A percentile compares a stretch with the other conserved stretches of the same genome.
These are phyloP conservation scores for Tuta absoluta DNA, from an alignment of 2,888 invertebrate species.

Conservation along the genomic window DNA sequence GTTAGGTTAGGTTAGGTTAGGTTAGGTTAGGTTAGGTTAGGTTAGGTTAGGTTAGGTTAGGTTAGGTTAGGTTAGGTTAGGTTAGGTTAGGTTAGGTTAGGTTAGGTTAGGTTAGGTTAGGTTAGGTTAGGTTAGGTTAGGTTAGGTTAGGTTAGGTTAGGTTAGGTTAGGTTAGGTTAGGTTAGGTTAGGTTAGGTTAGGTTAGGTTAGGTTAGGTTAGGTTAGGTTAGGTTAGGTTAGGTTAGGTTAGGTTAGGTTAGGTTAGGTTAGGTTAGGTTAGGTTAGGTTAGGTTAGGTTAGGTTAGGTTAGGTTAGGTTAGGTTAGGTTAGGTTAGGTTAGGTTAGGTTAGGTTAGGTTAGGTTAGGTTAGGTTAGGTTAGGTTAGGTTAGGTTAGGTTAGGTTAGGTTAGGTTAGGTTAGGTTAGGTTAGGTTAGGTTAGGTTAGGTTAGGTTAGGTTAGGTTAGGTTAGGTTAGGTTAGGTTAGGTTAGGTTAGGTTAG, in stretches of 20 bases:
- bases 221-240: conserved; percentile 38
- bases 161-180: conserved; percentile 35
- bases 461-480: conserved; percentile 31
- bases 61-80: conserved; percentile 35
- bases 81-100: conserved; percentile 37
- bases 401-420: conserved; percentile 39
- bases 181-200: conserved; percentile 36
- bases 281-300: conserved; percentile 33
- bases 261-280: conserved; percentile 35
- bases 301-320: conserved; percentile 34
- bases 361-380: conserved; percentile 24
- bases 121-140: conserved; percentile 36
- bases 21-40: conserved; percentile 20
- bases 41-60: conserved; percentile 31
- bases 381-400: conserved; percentile 31
- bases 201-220: conserved; percentile 38
- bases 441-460: conserved; percentile 27
- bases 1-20: conserved; percentile 13
- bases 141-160: conserved; percentile 36
- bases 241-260: conserved; percentile 37
- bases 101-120: conserved; percentile 36
- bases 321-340: conserved; percentile 35
- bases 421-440: conserved; percentile 35
- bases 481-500: conserved; percentile 32
- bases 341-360: conserved; percentile 35